Evolutionary conservation across 2,797 vertebrate genomes (phyloP).

Genomic region (Spinibarbus caldwelli): DNA sequence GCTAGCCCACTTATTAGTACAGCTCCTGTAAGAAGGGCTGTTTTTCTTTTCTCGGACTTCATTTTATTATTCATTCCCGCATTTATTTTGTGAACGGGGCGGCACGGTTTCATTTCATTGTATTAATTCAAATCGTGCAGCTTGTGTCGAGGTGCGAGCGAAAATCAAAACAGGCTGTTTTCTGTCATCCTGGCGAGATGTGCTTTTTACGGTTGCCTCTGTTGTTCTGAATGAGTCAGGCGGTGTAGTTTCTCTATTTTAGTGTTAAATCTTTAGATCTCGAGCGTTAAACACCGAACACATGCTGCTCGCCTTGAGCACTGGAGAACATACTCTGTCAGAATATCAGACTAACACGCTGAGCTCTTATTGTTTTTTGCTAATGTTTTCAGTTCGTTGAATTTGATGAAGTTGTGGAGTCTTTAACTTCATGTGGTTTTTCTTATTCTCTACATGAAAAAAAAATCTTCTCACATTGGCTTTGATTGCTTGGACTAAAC

Average conservation of each 20-base stretch:
- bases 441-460: background rate
- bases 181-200: constrained; percentile 45
- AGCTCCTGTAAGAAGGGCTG: constrained; percentile 52
- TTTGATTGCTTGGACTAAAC: background rate
- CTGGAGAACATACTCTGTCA: background rate
- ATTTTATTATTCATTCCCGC: constrained; percentile 5
- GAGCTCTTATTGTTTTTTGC: constrained; percentile 17
- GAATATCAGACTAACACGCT: constrained; percentile 21
- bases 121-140: constrained; percentile 49
- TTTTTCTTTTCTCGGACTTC: constrained; percentile 29
- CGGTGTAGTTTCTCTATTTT: constrained; percentile 40
- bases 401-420: constrained; percentile 2
- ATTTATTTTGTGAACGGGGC: constrained; percentile 28
- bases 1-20: constrained; percentile 58
- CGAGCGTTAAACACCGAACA: background rate
- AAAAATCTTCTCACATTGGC: background rate
- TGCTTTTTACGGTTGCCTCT: constrained; percentile 20
- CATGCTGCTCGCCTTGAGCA: constrained; percentile 36
- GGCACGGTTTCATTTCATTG: constrained; percentile 45
- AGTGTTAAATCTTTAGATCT: constrained; percentile 34
- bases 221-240: constrained; percentile 55
- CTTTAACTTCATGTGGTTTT: constrained; percentile 17
- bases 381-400: constrained; percentile 12
- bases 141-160: constrained; percentile 48
- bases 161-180: constrained; percentile 43